Evolutionary conservation across 92 coral and sea anemone genomes (phyloP).

Genomic region (Porites rus): DNA sequence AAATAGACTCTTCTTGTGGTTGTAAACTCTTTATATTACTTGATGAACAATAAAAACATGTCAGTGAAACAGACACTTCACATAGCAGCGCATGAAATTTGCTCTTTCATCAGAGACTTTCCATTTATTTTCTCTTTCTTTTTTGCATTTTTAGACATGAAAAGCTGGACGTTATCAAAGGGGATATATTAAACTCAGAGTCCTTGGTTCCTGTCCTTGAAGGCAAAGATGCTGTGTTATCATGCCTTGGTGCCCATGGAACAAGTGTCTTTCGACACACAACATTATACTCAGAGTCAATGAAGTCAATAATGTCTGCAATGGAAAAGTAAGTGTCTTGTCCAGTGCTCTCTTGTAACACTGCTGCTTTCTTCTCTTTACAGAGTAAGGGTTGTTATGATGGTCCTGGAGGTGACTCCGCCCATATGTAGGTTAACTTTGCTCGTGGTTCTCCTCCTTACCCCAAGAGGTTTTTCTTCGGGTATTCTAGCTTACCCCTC

Average conservation of each 20-base stretch:
- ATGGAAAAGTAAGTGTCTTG: constrained; percentile 74
- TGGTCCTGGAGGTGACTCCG: too few relatives aligned
- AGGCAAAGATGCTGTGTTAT: constrained; percentile 84
- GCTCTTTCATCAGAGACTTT: not conserved
- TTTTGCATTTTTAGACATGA: constrained; percentile 56
- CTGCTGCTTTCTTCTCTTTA: not conserved
- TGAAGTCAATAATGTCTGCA: constrained; percentile 67
- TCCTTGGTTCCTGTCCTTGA: constrained; percentile 66
- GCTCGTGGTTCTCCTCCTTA: too few relatives aligned
- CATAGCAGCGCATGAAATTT: too few relatives aligned
- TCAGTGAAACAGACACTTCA: too few relatives aligned
- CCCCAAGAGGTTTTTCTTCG: too few relatives aligned
- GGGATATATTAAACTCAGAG: constrained; percentile 71
- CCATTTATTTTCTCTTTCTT: not conserved
- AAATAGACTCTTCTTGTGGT: too few relatives aligned
- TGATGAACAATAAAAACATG: too few relatives aligned
- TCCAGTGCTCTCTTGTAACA: not conserved
- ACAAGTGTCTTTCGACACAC: constrained; percentile 71
- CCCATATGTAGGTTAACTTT: too few relatives aligned
- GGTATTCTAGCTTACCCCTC: too few relatives aligned
- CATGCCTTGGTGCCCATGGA: constrained; percentile 81
- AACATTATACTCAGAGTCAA: constrained; percentile 75
- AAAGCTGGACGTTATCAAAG: constrained; percentile 74
- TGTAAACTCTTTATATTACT: too few relatives aligned
- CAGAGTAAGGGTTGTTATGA: too few relatives aligned